Evolutionary conservation across 2,888 invertebrate species (phyloP).

Genomic region (Doris montereyensis): DNA sequence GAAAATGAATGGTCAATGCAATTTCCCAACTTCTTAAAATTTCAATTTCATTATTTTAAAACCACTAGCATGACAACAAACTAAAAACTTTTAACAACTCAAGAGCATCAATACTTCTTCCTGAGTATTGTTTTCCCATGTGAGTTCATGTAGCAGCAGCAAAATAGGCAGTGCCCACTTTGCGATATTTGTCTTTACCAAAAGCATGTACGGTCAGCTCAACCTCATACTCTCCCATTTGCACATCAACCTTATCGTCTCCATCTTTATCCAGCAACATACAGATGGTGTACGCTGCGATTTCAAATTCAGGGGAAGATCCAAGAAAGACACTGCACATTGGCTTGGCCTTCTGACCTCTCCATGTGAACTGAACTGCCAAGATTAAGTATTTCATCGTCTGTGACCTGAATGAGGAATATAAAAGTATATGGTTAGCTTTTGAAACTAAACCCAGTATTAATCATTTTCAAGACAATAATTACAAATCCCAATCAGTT

Average conservation of each 20-base stretch:
- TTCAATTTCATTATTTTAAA: too few species aligned
- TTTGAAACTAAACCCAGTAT: too few species aligned
- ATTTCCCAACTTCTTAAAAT: too few species aligned
- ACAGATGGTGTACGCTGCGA: constrained; percentile 69
- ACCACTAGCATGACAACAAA: too few species aligned
- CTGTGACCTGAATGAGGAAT: constrained; percentile 51
- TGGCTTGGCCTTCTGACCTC: constrained; percentile 64
- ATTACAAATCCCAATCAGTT: background rate
- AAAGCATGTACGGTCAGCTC: constrained; percentile 61
- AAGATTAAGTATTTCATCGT: constrained; percentile 68
- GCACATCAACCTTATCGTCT: constrained; percentile 53
- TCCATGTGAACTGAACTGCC: constrained; percentile 71
- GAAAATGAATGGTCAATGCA: too few species aligned
- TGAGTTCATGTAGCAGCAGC: constrained; percentile 56
- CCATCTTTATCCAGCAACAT: constrained; percentile 56
- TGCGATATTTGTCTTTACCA: constrained; percentile 51
- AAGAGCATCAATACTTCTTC: background rate
- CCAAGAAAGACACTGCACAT: constrained; percentile 70
- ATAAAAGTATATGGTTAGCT: too few species aligned
- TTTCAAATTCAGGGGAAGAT: constrained; percentile 73
- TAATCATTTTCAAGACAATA: background rate
- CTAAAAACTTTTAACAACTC: too few species aligned
- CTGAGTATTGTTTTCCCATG: background rate
- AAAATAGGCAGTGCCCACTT: constrained; percentile 66
- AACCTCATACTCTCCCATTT: constrained; percentile 68